These are phyloP conservation scores for Sebastes trivittatus DNA, from an alignment of 2,797 vertebrate genomes.

Conservation along the genomic window DNA sequence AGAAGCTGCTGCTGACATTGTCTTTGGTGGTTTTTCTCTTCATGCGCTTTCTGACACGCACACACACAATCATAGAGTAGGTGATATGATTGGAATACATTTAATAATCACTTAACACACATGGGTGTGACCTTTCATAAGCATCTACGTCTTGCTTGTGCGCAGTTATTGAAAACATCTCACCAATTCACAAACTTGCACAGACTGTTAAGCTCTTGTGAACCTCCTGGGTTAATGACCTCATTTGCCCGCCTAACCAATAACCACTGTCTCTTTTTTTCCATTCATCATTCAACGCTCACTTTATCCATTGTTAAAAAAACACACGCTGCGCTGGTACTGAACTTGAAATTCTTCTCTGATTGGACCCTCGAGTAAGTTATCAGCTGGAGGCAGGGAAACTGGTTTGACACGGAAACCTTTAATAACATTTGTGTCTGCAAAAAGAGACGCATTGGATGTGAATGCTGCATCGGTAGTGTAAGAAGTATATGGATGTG, in stretches of 20 bases:
- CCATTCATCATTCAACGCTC: neutral
- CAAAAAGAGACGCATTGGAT: neutral
- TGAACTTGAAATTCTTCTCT: constrained; percentile 16
- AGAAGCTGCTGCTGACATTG: neutral
- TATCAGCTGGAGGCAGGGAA: neutral
- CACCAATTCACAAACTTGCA: neutral
- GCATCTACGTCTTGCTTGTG: neutral
- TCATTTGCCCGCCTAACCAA: neutral
- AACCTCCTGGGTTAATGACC: neutral
- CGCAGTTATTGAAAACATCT: neutral
- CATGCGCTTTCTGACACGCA: neutral
- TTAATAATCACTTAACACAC: neutral
- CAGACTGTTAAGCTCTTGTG: neutral
- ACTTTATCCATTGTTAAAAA: neutral
- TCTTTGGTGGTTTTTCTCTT: neutral
- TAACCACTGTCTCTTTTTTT: neutral
- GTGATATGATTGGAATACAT: neutral
- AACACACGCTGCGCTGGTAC: neutral
- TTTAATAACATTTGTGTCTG: neutral
- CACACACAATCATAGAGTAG: neutral
- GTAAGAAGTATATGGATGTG: neutral
- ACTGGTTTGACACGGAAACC: constrained; percentile 40
- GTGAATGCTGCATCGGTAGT: neutral
- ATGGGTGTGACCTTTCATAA: neutral
- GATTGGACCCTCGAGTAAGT: neutral